Evolutionary conservation across 2,888 invertebrate species (phyloP).

Genomic region (Netelia melanura): DNA sequence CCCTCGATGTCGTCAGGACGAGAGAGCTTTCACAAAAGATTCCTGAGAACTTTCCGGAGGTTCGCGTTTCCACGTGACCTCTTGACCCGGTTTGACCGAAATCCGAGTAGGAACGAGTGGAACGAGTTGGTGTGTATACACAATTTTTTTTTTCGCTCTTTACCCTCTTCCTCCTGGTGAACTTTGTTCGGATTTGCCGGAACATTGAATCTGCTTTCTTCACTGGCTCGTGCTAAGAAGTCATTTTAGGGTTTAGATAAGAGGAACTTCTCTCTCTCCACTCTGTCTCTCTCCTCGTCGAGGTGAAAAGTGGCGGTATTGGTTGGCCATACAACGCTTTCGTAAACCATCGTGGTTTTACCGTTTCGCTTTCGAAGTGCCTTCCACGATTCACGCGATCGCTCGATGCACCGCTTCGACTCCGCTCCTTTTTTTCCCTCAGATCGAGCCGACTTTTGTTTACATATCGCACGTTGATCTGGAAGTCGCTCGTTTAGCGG

Average conservation of each 20-base stretch:
- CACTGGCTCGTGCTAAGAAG: not conserved
- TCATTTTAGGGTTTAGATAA: conserved; percentile 12
- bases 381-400: conserved; percentile 9
- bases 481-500: conserved; percentile 64
- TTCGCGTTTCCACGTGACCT: conserved; percentile 23
- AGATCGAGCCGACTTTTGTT: conserved; percentile 41
- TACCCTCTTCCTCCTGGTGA: not conserved
- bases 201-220: not conserved
- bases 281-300: not conserved
- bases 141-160: not conserved
- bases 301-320: conserved; percentile 4
- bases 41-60: conserved; percentile 22
- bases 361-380: not conserved
- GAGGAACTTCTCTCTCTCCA: not conserved
- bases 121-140: not conserved
- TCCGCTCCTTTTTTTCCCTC: not conserved
- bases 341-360: not conserved
- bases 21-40: not conserved
- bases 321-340: not conserved
- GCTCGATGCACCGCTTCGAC: conserved; percentile 7
- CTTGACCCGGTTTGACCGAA: conserved; percentile 22
- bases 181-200: not conserved
- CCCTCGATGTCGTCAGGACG: not conserved
- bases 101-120: not conserved
- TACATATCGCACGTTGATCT: conserved; percentile 45